These are phyloP conservation scores for Amniataba percoides DNA, from an alignment of 2,797 vertebrate species.

Conservation along the genomic window DNA sequence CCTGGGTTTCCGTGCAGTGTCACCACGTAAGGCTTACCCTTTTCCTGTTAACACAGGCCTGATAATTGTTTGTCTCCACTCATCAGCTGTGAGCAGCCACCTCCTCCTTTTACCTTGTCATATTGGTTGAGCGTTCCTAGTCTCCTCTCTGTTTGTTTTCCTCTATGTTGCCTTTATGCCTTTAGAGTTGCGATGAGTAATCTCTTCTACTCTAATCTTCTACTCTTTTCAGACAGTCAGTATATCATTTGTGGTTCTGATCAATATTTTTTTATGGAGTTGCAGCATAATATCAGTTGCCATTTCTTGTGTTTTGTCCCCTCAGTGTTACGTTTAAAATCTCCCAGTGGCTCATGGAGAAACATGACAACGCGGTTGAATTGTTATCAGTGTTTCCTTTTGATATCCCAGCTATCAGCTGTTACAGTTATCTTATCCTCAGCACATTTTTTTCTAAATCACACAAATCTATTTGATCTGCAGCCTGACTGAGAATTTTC, in stretches of 20 bases:
- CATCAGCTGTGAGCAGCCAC: conserved; percentile 26
- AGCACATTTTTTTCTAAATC: conserved; percentile 16
- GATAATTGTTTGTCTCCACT: conserved; percentile 24
- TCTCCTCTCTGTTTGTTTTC: background rate
- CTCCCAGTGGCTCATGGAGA: background rate
- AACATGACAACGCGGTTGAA: background rate
- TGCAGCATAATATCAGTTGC: background rate
- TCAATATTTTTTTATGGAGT: background rate
- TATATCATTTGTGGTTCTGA: background rate
- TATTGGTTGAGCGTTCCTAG: background rate
- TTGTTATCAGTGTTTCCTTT: background rate
- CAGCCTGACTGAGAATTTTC: background rate
- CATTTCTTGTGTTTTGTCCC: background rate
- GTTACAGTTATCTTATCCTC: background rate
- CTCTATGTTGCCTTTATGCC: background rate
- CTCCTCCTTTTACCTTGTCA: conserved; percentile 7
- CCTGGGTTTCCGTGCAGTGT: conserved; percentile 20
- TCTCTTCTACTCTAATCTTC: too few relatives aligned
- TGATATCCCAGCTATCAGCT: background rate
- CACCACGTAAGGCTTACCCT: background rate
- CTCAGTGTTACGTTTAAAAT: background rate
- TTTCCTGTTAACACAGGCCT: conserved; percentile 26
- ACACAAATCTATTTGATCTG: background rate
- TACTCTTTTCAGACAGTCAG: background rate
- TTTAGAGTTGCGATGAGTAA: background rate